Conservation (phyloP, 2,113 vertebrate species). For the Brachyistius frenatus region DNA sequence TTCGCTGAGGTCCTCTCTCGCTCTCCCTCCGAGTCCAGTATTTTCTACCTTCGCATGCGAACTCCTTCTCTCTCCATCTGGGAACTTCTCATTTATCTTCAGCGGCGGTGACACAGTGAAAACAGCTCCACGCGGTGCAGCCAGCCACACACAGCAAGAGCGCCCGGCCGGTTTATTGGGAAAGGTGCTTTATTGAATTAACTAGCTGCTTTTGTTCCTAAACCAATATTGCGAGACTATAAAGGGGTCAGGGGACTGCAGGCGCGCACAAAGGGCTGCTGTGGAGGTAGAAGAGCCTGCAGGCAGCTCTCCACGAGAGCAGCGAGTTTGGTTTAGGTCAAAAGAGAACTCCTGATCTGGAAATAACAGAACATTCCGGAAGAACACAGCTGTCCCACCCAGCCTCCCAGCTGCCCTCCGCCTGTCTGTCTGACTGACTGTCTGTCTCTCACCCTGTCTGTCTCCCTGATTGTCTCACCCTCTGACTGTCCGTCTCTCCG, state of each 20-base stretch:
- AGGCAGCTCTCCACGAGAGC: conserved; percentile 75
- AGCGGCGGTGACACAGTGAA: conserved; percentile 66
- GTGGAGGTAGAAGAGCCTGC: conserved; percentile 74
- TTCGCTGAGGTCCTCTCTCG: conserved; percentile 4
- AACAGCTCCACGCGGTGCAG: conserved; percentile 64
- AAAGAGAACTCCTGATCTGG: conserved; percentile 85
- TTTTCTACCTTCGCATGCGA: conserved; percentile 30
- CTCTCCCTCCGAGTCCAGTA: conserved; percentile 16
- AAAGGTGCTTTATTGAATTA: conserved; percentile 78
- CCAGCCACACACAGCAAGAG: conserved; percentile 63
- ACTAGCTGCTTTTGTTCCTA: conserved; percentile 72
- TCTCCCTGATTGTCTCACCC: conserved; percentile 23
- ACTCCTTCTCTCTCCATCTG: conserved; percentile 40
- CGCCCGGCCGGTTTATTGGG: conserved; percentile 60
- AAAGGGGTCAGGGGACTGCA: conserved; percentile 69
- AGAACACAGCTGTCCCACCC: conserved; percentile 68
- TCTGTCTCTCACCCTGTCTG: conserved; percentile 14
- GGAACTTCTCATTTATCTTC: conserved; percentile 61
- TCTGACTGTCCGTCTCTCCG: conserved; percentile 8
- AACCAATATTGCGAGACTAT: conserved; percentile 70
- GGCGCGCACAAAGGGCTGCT: conserved; percentile 70
- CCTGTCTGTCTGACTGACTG: conserved; percentile 38
- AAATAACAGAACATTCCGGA: conserved; percentile 84
- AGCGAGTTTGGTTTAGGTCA: conserved; percentile 83
- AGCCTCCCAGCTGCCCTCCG: conserved; percentile 73